phyloP scores from a whole-genome alignment of 2,113 vertebrate genomes.

The Hippocampus comes region DNA sequence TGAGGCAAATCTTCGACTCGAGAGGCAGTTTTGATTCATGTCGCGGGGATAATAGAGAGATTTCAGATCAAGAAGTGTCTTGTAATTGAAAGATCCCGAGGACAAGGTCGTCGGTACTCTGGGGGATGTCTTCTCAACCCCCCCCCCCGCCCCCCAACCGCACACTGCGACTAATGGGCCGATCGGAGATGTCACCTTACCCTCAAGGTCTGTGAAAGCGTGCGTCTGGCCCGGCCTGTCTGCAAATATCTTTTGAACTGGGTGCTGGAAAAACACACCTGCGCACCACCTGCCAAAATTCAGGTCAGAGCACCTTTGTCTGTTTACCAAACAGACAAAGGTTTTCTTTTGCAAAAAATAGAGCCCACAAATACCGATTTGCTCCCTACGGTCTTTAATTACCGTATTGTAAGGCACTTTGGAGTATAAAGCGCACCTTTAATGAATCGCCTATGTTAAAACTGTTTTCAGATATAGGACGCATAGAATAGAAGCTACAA shows the following conservation, averaged over 20 bases:
- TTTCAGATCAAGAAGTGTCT: neutral
- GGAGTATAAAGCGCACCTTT: no score
- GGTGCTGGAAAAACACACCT: neutral
- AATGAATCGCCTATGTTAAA: no score
- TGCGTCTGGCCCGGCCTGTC: neutral
- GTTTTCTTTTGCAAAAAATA: neutral
- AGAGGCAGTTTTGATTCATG: constrained; percentile 22
- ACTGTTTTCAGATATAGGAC: no score
- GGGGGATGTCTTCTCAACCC: neutral
- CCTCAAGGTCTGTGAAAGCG: neutral
- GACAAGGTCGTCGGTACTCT: neutral
- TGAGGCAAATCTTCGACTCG: constrained; percentile 10
- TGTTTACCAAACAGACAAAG: neutral
- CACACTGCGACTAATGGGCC: neutral
- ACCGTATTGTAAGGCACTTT: no score
- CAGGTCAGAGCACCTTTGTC: neutral
- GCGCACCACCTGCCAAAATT: neutral
- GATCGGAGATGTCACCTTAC: neutral
- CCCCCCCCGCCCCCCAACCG: neutral
- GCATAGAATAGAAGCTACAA: no score
- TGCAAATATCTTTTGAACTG: neutral
- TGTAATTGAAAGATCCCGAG: neutral
- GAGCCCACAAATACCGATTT: no score
- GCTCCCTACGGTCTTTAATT: no score
- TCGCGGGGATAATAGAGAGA: neutral